Conservation (phyloP, 2,888 invertebrate species). For the Cerastis rubricosa region DNA sequence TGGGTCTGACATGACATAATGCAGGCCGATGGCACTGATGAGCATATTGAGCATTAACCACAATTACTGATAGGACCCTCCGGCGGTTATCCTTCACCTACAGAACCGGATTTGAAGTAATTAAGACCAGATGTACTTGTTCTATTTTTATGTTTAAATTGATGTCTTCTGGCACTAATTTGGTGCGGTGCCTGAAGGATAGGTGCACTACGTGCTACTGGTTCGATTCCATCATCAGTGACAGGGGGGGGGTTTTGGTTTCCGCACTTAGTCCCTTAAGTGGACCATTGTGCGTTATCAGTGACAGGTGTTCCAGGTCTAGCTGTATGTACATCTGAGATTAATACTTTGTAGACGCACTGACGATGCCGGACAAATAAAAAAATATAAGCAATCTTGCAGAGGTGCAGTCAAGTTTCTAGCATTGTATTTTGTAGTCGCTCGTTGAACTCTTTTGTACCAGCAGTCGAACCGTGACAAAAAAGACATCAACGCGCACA, state of each 20-base stretch:
- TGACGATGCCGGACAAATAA: neutral
- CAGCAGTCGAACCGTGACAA: neutral
- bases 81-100: constrained; percentile 55
- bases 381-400: neutral
- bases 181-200: neutral
- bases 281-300: too few relatives aligned
- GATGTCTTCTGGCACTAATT: neutral
- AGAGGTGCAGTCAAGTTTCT: neutral
- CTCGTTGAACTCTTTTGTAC: constrained; percentile 42
- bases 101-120: constrained; percentile 32
- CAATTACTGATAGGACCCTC: constrained; percentile 30
- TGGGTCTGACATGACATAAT: constrained; percentile 45
- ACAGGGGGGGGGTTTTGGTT: too few relatives aligned
- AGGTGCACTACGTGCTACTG: neutral
- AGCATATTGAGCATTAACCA: constrained; percentile 22
- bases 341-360: neutral
- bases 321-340: neutral
- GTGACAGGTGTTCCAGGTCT: neutral
- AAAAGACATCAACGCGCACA: constrained; percentile 44
- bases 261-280: too few relatives aligned
- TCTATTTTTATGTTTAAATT: constrained; percentile 3
- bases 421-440: neutral
- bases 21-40: constrained; percentile 10
- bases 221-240: neutral
- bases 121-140: constrained; percentile 31